Evolutionary conservation across 2,888 invertebrate genomes (phyloP).

Genomic region (Pediacus dermestoides): DNA sequence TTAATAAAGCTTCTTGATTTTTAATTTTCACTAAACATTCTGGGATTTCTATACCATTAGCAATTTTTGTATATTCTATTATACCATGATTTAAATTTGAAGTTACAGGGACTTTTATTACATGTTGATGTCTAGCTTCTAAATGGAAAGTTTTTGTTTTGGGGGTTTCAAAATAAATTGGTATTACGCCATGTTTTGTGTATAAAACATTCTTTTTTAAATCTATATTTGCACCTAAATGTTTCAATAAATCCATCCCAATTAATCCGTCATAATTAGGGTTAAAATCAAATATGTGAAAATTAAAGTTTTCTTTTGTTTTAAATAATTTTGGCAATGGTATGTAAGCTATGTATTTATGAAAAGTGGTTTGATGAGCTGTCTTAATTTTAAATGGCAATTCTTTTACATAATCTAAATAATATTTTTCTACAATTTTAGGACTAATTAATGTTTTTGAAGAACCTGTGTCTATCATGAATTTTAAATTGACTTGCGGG

Average conservation of each 20-base stretch:
- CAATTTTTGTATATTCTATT: background rate
- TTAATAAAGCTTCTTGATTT: background rate
- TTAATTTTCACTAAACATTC: slow-evolving; percentile 5
- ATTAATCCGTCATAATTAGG: background rate
- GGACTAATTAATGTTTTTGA: slow-evolving; percentile 1
- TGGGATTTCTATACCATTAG: slow-evolving; percentile 1
- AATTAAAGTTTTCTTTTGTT: background rate
- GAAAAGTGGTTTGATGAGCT: background rate
- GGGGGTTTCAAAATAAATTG: background rate
- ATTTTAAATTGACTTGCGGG: slow-evolving; percentile 1
- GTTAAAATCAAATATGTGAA: slow-evolving; percentile 4
- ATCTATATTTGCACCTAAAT: slow-evolving; percentile 3
- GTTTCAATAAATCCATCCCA: background rate
- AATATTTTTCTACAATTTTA: slow-evolving; percentile 1
- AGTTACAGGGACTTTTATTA: slow-evolving; percentile 4
- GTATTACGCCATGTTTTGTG: no score
- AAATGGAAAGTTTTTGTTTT: background rate
- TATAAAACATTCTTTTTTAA: no score
- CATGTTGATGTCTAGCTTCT: background rate
- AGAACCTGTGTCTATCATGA: background rate
- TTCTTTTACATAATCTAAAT: no score
- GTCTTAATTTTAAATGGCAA: slow-evolving; percentile 4
- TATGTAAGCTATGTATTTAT: background rate
- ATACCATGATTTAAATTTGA: slow-evolving; percentile 2
- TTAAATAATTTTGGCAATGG: slow-evolving; percentile 4